phyloP scores from a whole-genome alignment of 2,797 vertebrate genomes.

The Lacerta agilis region DNA sequence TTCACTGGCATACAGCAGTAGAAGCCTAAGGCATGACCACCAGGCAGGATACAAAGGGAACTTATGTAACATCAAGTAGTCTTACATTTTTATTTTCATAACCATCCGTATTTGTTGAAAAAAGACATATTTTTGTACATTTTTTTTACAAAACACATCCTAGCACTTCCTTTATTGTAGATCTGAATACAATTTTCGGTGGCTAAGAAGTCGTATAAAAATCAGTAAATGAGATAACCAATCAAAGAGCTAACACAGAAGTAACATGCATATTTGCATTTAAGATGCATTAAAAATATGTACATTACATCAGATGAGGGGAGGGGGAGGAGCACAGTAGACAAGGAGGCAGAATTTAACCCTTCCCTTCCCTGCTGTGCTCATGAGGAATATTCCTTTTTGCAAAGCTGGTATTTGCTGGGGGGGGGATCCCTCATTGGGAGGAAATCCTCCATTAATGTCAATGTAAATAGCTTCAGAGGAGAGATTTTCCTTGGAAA shows the following conservation, averaged over 20 bases:
- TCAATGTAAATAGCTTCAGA: background rate
- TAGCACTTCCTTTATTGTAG: background rate
- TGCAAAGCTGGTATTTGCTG: background rate
- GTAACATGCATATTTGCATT: background rate
- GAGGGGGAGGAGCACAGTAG: too few relatives aligned
- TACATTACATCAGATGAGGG: background rate
- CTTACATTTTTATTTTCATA: background rate
- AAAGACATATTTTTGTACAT: background rate
- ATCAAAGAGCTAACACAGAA: background rate
- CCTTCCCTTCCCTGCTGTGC: background rate
- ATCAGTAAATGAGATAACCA: background rate
- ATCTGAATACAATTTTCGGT: background rate
- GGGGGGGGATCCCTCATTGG: background rate
- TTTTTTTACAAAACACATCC: background rate
- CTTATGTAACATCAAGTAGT: background rate
- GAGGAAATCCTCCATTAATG: background rate
- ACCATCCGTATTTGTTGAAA: background rate
- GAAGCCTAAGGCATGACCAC: background rate
- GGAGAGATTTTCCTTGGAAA: background rate
- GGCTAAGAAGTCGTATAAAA: background rate
- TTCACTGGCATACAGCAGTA: background rate
- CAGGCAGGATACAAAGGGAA: background rate
- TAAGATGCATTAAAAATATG: background rate
- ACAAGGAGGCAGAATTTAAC: background rate
- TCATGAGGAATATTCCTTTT: background rate